Percentiles rank a stretch among this genome's conserved stretches.
Evolutionary conservation across 2,113 vertebrate genomes (phyloP).

Genomic region (Rafetus swinhoei): DNA sequence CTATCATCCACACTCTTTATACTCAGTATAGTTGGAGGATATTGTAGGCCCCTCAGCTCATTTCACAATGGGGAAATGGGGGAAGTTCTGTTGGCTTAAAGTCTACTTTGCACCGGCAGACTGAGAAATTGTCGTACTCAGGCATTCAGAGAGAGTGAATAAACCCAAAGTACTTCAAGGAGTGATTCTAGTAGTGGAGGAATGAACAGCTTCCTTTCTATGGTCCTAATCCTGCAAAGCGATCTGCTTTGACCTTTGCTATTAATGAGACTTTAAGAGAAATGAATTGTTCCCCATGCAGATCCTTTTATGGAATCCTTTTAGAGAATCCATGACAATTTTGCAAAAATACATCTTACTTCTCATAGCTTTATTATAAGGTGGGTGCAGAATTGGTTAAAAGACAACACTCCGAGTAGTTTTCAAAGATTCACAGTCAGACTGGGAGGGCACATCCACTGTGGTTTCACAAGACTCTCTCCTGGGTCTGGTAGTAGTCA

Average conservation of each 20-base stretch:
- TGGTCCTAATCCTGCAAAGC: not conserved
- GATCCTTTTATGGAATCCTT: not conserved
- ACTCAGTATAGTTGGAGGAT: too few species aligned
- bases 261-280: not conserved
- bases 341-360: not conserved
- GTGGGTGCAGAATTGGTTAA: too few species aligned
- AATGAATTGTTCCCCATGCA: not conserved
- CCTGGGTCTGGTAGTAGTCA: too few species aligned
- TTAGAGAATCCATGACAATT: not conserved
- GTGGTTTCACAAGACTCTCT: too few species aligned
- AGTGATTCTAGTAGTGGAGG: not conserved
- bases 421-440: too few species aligned
- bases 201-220: not conserved
- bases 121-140: not conserved
- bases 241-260: not conserved
- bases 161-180: not conserved
- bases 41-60: not conserved
- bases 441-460: too few species aligned
- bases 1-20: not conserved
- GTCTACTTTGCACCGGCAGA: not conserved
- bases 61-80: not conserved
- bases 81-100: not conserved
- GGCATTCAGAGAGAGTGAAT: not conserved
- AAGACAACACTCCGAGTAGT: too few species aligned
- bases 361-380: not conserved